Percentiles rank a stretch among this genome's conserved stretches.
Conservation (phyloP, 2,888 invertebrate species). For the Acrobasis consociella region DNA sequence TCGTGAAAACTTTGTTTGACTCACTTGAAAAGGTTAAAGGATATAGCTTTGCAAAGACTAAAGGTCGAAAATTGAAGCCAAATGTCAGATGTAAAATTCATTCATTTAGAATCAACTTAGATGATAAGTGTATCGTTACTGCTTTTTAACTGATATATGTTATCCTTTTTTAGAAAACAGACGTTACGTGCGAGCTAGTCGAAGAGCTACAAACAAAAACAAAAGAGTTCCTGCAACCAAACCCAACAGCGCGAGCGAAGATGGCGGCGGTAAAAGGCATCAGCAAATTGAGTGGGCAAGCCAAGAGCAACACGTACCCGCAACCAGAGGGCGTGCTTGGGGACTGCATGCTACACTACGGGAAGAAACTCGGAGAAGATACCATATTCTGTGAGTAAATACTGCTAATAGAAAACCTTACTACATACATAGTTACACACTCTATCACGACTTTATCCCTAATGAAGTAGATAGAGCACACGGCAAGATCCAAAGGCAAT, state of each 20-base stretch:
- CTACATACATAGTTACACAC: too few species aligned
- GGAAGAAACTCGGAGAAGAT: conserved; percentile 97
- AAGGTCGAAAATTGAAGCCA: too few species aligned
- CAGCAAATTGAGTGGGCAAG: conserved; percentile 97
- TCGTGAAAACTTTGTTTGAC: too few species aligned
- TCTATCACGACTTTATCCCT: too few species aligned
- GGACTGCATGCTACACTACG: conserved; percentile 97
- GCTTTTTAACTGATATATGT: conserved; percentile 11
- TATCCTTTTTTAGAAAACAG: conserved; percentile 91
- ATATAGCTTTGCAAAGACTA: too few species aligned
- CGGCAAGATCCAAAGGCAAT: too few species aligned
- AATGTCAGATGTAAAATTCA: too few species aligned
- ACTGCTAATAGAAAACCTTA: too few species aligned
- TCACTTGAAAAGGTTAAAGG: too few species aligned
- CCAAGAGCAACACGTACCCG: conserved; percentile 98
- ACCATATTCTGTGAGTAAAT: conserved; percentile 90
- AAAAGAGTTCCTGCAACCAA: conserved; percentile 99
- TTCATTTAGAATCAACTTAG: not conserved
- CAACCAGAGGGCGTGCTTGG: conserved; percentile 99
- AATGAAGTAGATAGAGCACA: too few species aligned
- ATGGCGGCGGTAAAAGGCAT: conserved; percentile 98
- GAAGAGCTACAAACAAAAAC: conserved; percentile 98
- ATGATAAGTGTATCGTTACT: not conserved
- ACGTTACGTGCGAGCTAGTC: conserved; percentile 97
- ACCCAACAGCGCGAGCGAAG: conserved; percentile 97